These are phyloP conservation scores for Cheilinus undulatus DNA, from an alignment of 2,113 vertebrate species.

Conservation along the genomic window DNA sequence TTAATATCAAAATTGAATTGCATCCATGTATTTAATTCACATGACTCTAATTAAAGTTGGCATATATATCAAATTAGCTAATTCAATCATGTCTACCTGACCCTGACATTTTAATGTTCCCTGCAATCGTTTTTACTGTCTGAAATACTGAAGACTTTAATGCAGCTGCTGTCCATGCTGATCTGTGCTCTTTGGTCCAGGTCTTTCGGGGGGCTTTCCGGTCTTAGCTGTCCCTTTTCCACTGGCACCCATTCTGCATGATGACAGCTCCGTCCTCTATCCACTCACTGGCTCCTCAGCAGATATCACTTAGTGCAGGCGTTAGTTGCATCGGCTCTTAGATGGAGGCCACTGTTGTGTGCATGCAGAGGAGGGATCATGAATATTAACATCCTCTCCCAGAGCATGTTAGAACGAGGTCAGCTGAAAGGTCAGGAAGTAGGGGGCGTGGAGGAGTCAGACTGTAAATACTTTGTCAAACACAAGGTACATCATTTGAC, in stretches of 20 bases:
- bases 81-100: not conserved
- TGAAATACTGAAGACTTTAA: constrained; percentile 1
- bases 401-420: constrained; percentile 34
- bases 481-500: constrained; percentile 34
- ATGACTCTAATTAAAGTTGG: not conserved
- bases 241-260: constrained; percentile 33
- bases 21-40: not conserved
- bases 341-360: not conserved
- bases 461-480: constrained; percentile 45
- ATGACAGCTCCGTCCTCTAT: constrained; percentile 42
- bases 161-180: constrained; percentile 46
- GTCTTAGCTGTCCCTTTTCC: constrained; percentile 64
- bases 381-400: constrained; percentile 20
- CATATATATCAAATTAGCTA: not conserved
- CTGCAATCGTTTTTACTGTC: constrained; percentile 19
- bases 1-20: not conserved
- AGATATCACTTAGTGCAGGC: constrained; percentile 15
- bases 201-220: constrained; percentile 39
- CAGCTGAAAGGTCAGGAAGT: constrained; percentile 40
- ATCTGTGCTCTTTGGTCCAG: constrained; percentile 14
- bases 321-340: not conserved
- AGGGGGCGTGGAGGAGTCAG: constrained; percentile 10
- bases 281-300: constrained; percentile 13
- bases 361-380: constrained; percentile 36
- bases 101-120: constrained; percentile 2